These are phyloP conservation scores for Teleogryllus oceanicus DNA, from an alignment of 2,888 invertebrate species.

Conservation along the genomic window DNA sequence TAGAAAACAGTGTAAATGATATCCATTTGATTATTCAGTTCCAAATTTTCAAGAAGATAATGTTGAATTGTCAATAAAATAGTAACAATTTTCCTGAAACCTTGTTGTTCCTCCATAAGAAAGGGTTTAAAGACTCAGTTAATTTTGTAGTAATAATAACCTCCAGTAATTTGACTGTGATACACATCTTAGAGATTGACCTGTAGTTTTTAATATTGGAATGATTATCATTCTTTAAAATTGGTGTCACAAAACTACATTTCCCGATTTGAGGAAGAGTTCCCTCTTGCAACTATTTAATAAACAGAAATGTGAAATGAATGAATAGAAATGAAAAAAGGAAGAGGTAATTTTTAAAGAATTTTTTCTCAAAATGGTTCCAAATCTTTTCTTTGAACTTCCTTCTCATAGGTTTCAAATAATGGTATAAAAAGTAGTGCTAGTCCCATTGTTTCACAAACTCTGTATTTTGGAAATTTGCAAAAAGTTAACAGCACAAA, in stretches of 20 bases:
- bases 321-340: not conserved
- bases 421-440: too few species aligned
- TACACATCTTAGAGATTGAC: not conserved
- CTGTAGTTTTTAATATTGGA: not conserved
- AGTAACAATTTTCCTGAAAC: not conserved
- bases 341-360: not conserved
- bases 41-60: not conserved
- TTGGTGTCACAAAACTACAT: not conserved
- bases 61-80: not conserved
- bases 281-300: not conserved
- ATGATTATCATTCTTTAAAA: not conserved
- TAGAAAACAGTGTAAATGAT: not conserved
- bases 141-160: not conserved
- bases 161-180: not conserved
- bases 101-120: not conserved
- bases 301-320: not conserved
- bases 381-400: too few species aligned
- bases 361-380: not conserved
- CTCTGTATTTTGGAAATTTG: too few species aligned
- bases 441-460: too few species aligned
- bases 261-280: not conserved
- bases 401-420: too few species aligned
- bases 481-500: too few species aligned
- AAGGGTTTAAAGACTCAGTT: not conserved
- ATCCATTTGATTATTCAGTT: not conserved